phyloP scores from a whole-genome alignment of 1,140 invertebrate genomes.

The Drosophila nasuta region DNA sequence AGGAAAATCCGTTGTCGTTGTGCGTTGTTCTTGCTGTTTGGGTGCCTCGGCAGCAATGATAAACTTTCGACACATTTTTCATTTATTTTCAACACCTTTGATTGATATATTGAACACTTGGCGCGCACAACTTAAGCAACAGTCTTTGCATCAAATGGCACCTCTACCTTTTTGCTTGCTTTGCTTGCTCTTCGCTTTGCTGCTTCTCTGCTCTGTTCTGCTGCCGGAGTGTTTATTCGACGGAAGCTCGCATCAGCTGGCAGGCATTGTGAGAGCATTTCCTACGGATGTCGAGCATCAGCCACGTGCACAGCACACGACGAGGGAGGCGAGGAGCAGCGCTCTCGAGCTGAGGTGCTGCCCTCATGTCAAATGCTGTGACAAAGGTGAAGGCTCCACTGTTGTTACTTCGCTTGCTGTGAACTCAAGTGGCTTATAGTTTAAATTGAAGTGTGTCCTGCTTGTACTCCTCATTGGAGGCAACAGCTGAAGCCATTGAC shows the following conservation, averaged over 20 bases:
- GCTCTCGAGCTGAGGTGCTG: conserved; percentile 2
- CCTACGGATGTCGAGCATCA: conserved; percentile 48
- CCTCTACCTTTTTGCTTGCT: not conserved
- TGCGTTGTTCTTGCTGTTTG: conserved; percentile 12
- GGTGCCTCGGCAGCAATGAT: conserved; percentile 58
- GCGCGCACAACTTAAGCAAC: conserved; percentile 78
- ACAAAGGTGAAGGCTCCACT: conserved; percentile 69
- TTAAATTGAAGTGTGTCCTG: conserved; percentile 68
- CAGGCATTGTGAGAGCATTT: conserved; percentile 64
- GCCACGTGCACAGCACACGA: conserved; percentile 2
- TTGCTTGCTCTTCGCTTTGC: not conserved
- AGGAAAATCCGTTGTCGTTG: conserved; percentile 59
- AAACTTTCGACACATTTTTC: conserved; percentile 83
- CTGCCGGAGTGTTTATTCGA: conserved; percentile 30
- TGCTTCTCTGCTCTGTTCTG: not conserved
- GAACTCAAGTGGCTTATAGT: conserved; percentile 61
- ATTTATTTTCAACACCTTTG: conserved; percentile 83
- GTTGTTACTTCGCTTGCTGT: conserved; percentile 24
- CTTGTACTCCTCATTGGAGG: conserved; percentile 40
- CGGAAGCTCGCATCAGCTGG: conserved; percentile 68
- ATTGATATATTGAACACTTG: conserved; percentile 83
- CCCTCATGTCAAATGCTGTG: conserved; percentile 69
- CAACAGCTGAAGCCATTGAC: conserved; percentile 3
- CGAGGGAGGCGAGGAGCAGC: not conserved
- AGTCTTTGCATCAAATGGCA: conserved; percentile 55